These are phyloP conservation scores for Scolopax mira DNA, from an alignment of 2,113 vertebrate genomes.

Conservation along the genomic window DNA sequence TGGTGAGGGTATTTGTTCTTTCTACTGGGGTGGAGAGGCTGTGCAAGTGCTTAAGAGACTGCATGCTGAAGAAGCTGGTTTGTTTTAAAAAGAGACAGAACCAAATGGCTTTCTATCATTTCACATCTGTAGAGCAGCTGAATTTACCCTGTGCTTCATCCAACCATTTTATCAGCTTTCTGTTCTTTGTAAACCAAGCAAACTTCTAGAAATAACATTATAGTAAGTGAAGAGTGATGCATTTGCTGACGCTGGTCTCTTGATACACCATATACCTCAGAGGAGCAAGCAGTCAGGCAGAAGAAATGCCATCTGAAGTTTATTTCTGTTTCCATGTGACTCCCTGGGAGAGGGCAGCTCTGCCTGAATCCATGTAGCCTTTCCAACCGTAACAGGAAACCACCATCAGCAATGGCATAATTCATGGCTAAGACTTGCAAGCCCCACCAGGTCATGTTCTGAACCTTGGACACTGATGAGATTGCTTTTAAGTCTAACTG, in stretches of 20 bases:
- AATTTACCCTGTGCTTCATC: neutral
- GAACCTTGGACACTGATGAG: neutral
- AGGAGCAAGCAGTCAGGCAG: neutral
- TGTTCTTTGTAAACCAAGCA: neutral
- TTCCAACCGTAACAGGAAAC: neutral
- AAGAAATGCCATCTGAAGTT: neutral
- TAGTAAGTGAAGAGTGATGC: neutral
- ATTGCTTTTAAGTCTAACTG: neutral
- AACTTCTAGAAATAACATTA: neutral
- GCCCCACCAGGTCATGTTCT: neutral
- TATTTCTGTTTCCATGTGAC: neutral
- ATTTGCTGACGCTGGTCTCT: neutral
- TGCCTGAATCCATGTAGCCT: neutral
- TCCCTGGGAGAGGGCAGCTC: neutral
- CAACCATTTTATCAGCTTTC: neutral
- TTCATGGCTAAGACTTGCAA: neutral
- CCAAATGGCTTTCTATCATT: neutral
- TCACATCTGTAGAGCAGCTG: constrained; percentile 56
- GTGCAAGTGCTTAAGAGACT: neutral
- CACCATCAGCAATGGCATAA: neutral
- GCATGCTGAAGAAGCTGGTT: neutral
- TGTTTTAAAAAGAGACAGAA: neutral
- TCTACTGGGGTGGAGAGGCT: neutral
- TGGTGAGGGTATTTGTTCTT: neutral
- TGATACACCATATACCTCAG: neutral